A percentile compares a stretch with the other conserved stretches of the same genome.
phyloP scores from a whole-genome alignment of 2,797 vertebrate genomes.

The Cygnus olor region DNA sequence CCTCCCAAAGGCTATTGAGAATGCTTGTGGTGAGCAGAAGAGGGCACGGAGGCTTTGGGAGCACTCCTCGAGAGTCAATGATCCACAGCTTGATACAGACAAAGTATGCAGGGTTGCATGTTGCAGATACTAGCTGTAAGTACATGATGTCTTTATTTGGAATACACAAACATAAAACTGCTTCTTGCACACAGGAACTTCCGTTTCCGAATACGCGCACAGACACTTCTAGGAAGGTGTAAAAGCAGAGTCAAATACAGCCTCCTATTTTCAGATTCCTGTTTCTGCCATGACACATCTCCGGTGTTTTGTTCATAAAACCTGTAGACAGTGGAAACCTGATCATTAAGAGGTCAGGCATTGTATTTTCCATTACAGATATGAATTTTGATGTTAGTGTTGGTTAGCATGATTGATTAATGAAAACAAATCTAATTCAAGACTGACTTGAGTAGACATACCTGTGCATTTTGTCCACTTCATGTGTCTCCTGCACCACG shows the following conservation, averaged over 20 bases:
- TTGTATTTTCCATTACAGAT: background rate
- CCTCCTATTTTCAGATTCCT: background rate
- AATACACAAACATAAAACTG: background rate
- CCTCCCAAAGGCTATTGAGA: background rate
- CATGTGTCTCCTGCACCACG: background rate
- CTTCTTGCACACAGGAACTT: background rate
- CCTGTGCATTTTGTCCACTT: background rate
- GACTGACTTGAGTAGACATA: background rate
- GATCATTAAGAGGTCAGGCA: background rate
- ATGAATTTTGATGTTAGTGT: background rate
- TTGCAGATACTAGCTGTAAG: background rate
- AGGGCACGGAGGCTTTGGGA: background rate
- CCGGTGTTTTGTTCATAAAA: background rate
- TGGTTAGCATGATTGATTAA: background rate
- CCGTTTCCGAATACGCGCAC: background rate
- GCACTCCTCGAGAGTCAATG: rapidly evolving
- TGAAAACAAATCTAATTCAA: background rate
- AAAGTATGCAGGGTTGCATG: background rate
- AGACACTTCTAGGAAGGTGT: background rate
- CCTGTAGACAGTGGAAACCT: background rate
- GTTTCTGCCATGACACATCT: background rate
- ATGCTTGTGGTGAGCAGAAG: background rate
- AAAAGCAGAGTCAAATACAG: background rate
- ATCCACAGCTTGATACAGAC: rapidly evolving
- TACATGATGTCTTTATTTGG: background rate